Percentiles rank a stretch among this genome's conserved stretches.
These are phyloP conservation scores for Cephonodes hylas DNA, from an alignment of 2,888 invertebrate genomes.

Conservation along the genomic window DNA sequence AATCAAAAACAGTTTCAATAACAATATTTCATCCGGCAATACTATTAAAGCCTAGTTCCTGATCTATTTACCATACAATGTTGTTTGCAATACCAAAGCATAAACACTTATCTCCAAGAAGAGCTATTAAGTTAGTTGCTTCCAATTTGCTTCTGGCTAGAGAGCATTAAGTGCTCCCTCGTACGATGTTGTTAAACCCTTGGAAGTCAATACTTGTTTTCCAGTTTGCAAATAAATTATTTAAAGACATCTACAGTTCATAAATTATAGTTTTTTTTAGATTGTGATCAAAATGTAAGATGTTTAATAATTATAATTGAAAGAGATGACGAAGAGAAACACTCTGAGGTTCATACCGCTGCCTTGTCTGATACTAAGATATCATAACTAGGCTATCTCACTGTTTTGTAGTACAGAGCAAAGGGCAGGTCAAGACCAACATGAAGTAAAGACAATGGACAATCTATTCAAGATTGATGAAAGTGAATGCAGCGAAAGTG, in stretches of 20 bases:
- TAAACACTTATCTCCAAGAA: neutral
- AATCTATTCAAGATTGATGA: too few relatives aligned
- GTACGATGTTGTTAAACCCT: conserved; percentile 1
- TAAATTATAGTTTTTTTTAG: neutral
- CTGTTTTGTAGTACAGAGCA: too few relatives aligned
- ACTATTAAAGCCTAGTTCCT: neutral
- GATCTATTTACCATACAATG: neutral
- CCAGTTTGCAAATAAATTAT: conserved; percentile 21
- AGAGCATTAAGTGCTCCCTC: neutral
- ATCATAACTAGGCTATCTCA: too few relatives aligned
- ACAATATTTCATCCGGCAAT: too few relatives aligned
- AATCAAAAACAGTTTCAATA: neutral
- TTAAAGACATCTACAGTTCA: neutral
- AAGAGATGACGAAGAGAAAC: too few relatives aligned
- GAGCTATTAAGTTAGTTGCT: conserved; percentile 3
- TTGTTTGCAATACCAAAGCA: neutral
- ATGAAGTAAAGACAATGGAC: too few relatives aligned
- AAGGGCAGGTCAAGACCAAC: too few relatives aligned
- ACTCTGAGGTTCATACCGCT: too few relatives aligned
- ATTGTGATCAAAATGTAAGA: too few relatives aligned
- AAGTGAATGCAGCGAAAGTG: too few relatives aligned
- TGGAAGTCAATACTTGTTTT: neutral
- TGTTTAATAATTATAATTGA: too few relatives aligned
- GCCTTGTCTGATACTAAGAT: too few relatives aligned
- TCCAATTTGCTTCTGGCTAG: conserved; percentile 3